These are phyloP conservation scores for Episyrphus balteatus DNA, from an alignment of 1,140 invertebrate genomes.

Conservation along the genomic window DNA sequence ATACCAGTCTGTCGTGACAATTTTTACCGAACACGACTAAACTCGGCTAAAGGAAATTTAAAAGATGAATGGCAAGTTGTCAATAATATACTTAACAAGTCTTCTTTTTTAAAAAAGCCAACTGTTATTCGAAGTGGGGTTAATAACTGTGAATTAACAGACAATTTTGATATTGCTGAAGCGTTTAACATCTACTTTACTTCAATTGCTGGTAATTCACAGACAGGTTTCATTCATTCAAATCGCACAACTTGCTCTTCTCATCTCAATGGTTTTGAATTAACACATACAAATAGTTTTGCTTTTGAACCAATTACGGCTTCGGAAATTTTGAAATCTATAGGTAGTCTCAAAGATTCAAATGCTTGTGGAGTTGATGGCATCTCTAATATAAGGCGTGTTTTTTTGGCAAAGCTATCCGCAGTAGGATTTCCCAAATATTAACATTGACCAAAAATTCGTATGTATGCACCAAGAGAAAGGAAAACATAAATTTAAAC, in stretches of 20 bases:
- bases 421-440: too few relatives aligned
- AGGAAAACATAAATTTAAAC: too few relatives aligned
- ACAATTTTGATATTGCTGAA: neutral
- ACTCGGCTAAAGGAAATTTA: too few relatives aligned
- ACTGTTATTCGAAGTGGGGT: too few relatives aligned
- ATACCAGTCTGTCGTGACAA: too few relatives aligned
- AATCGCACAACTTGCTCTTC: neutral
- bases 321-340: neutral
- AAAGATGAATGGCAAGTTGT: too few relatives aligned
- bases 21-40: too few relatives aligned
- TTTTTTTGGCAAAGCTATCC: too few relatives aligned
- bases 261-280: neutral
- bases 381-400: neutral
- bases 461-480: too few relatives aligned
- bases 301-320: neutral
- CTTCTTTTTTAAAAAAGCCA: too few relatives aligned
- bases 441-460: too few relatives aligned
- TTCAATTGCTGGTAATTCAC: neutral
- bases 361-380: neutral
- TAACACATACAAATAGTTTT: neutral
- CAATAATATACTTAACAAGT: too few relatives aligned
- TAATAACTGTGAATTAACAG: neutral
- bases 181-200: neutral
- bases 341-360: neutral
- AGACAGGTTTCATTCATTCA: neutral